Evolutionary conservation across 1,140 invertebrate species (phyloP).

Genomic region (Ceratina japonica): DNA sequence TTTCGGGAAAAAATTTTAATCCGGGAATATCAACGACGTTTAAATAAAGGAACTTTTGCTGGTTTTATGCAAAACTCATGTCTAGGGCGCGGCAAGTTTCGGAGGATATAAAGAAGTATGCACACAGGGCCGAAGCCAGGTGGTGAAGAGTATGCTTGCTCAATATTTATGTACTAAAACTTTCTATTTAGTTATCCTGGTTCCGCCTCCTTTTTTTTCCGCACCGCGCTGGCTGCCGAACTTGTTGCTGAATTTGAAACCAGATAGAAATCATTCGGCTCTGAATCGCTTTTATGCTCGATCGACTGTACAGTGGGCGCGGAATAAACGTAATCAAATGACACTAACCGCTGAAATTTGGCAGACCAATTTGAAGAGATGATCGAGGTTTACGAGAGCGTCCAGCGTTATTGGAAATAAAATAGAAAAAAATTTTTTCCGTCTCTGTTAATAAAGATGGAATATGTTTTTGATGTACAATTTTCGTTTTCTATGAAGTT

Average conservation of each 20-base stretch:
- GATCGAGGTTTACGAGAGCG: too few relatives aligned
- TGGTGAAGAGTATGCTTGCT: conserved; percentile 51
- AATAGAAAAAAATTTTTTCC: too few relatives aligned
- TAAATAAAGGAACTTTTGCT: conserved; percentile 58
- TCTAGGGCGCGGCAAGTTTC: conserved; percentile 48
- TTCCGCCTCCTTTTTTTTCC: conserved; percentile 13
- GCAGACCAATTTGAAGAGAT: too few relatives aligned
- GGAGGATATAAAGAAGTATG: conserved; percentile 50
- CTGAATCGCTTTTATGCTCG: background rate
- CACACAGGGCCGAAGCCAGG: conserved; percentile 25
- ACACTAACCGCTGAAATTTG: too few relatives aligned
- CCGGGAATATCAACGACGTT: conserved; percentile 34
- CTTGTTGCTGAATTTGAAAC: conserved; percentile 47
- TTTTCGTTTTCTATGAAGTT: too few relatives aligned
- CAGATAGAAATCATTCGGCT: background rate
- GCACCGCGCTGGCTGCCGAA: conserved; percentile 27
- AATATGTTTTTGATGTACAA: too few relatives aligned
- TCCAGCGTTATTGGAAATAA: too few relatives aligned
- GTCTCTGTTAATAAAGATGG: too few relatives aligned
- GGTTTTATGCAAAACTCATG: conserved; percentile 54
- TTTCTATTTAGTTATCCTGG: conserved; percentile 32
- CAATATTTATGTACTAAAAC: conserved; percentile 56
- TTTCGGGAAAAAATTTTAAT: conserved; percentile 54
- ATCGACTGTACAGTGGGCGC: background rate
- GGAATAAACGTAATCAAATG: background rate